These are phyloP conservation scores for Enteromius unitaeniatus DNA, from an alignment of 2,797 vertebrate genomes.

Conservation along the genomic window DNA sequence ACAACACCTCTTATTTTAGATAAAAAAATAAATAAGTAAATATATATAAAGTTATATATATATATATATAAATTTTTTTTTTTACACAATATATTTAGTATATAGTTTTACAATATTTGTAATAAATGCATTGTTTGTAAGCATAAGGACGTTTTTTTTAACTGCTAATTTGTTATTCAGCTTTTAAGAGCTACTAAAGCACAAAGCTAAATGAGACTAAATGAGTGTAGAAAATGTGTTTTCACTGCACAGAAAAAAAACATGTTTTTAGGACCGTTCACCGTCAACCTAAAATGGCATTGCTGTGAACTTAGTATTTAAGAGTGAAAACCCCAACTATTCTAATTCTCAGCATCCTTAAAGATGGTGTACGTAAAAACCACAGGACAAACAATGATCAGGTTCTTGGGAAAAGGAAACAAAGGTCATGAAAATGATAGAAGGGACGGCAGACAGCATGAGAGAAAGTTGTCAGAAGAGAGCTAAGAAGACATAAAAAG, in stretches of 20 bases:
- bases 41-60: too few relatives aligned
- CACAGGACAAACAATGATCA: slow-evolving; percentile 7
- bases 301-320: not conserved
- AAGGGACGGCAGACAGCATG: slow-evolving; percentile 9
- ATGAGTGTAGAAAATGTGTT: not conserved
- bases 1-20: not conserved
- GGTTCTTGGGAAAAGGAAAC: slow-evolving; percentile 27
- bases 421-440: not conserved
- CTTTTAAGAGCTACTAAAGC: not conserved
- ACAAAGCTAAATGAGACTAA: not conserved
- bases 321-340: not conserved
- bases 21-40: too few relatives aligned
- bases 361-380: not conserved
- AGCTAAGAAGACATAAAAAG: slow-evolving; percentile 37
- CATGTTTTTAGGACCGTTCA: not conserved
- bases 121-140: not conserved
- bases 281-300: not conserved
- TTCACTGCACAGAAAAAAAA: not conserved
- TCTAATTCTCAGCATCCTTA: not conserved
- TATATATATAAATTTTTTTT: not conserved
- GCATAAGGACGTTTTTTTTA: not conserved
- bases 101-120: not conserved
- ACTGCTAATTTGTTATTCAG: not conserved
- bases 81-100: not conserved
- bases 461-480: slow-evolving; percentile 41